phyloP scores from a whole-genome alignment of 2,797 vertebrate species.

The Pangasius krempfi region DNA sequence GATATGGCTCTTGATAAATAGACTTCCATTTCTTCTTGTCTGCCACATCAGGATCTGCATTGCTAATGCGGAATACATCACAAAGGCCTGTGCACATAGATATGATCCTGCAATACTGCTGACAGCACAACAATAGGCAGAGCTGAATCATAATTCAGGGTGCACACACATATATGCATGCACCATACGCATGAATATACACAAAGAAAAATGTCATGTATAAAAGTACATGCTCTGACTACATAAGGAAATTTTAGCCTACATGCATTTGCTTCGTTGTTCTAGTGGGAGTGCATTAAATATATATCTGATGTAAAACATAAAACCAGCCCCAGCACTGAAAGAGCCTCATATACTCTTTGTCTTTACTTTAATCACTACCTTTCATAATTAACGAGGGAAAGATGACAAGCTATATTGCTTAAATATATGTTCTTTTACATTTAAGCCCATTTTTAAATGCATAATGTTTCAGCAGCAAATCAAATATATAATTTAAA shows the following conservation, averaged over 20 bases:
- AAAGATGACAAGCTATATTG: neutral
- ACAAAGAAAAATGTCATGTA: too few species aligned
- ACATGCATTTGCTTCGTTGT: neutral
- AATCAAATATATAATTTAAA: neutral
- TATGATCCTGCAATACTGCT: conserved; percentile 37
- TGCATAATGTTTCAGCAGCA: neutral
- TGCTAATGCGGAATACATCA: conserved; percentile 42
- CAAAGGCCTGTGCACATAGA: conserved; percentile 45
- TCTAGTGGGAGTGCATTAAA: neutral
- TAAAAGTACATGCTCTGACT: neutral
- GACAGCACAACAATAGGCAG: conserved; percentile 35
- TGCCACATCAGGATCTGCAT: conserved; percentile 34
- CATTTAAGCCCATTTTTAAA: neutral
- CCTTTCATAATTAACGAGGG: neutral
- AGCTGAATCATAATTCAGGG: conserved; percentile 16
- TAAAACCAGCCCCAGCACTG: neutral
- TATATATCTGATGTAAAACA: neutral
- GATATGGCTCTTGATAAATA: conserved; percentile 28
- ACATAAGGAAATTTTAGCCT: neutral
- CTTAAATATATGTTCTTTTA: neutral
- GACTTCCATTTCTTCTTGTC: conserved; percentile 29
- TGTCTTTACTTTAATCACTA: neutral
- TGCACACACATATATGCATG: conserved; percentile 13
- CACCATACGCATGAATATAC: neutral
- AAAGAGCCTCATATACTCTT: neutral